Percentiles rank a stretch among this genome's conserved stretches.
phyloP scores from a whole-genome alignment of 2,888 invertebrate species.

The Clostera curtula region DNA sequence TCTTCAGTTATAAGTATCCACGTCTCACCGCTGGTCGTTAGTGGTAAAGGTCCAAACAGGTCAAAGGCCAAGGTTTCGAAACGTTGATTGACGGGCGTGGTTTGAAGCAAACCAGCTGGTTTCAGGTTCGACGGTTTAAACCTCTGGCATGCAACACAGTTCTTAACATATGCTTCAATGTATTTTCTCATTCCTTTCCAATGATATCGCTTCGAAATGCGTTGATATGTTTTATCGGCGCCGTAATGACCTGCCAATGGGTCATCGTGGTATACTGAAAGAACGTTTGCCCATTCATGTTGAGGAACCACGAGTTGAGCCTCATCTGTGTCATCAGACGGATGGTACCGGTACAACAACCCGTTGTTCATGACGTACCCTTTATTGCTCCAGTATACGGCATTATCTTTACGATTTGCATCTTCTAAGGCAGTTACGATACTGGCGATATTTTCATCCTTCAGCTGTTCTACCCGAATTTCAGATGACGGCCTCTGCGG shows the following conservation, averaged over 20 bases:
- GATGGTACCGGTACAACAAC: slow-evolving; percentile 4
- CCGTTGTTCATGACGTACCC: slow-evolving; percentile 9
- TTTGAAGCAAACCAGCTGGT: slow-evolving; percentile 28
- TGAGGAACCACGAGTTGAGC: slow-evolving; percentile 9
- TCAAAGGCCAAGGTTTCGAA: slow-evolving; percentile 5
- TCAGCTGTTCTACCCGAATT: too few species aligned
- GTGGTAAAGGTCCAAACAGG: slow-evolving; percentile 5
- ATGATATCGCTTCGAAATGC: slow-evolving; percentile 1
- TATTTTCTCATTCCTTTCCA: slow-evolving; percentile 12
- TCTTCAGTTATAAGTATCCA: slow-evolving; percentile 19
- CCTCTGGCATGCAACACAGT: slow-evolving; percentile 27
- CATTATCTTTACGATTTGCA: too few species aligned
- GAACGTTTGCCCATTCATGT: slow-evolving; percentile 7
- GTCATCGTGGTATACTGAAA: slow-evolving; percentile 6
- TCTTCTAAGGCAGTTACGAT: too few species aligned
- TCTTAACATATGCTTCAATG: slow-evolving; percentile 15
- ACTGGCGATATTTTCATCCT: too few species aligned
- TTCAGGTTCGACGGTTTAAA: slow-evolving; percentile 30
- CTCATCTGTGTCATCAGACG: slow-evolving; percentile 3
- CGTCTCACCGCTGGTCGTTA: not conserved
- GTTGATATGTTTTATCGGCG: slow-evolving; percentile 5
- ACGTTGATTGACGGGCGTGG: slow-evolving; percentile 14
- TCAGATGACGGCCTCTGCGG: too few species aligned
- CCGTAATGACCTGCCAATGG: slow-evolving; percentile 11
- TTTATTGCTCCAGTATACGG: slow-evolving; percentile 9